Evolutionary conservation across 2,888 invertebrate species (phyloP).

Genomic region (Syritta pipiens): DNA sequence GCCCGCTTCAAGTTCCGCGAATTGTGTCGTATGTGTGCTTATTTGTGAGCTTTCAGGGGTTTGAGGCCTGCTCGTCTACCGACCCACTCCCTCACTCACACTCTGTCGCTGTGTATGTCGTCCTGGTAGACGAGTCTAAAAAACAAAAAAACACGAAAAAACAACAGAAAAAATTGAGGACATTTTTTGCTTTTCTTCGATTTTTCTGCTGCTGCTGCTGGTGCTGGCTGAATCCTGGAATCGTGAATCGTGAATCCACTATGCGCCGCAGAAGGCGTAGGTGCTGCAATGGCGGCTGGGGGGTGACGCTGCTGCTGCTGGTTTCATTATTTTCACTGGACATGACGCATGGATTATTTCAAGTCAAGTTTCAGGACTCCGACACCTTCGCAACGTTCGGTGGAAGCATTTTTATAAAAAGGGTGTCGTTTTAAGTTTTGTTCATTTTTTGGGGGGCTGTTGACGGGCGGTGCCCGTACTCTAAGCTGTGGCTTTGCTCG

Average conservation of each 20-base stretch:
- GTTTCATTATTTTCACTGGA: conserved; percentile 33
- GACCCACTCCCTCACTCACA: too few species aligned
- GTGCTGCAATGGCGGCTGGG: conserved; percentile 17
- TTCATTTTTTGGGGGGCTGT: not conserved
- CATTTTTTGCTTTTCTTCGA: conserved; percentile 20
- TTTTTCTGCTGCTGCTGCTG: conserved; percentile 34
- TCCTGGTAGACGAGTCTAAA: conserved; percentile 48
- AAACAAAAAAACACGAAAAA: conserved; percentile 22
- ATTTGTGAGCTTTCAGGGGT: conserved; percentile 39
- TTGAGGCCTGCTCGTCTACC: too few species aligned
- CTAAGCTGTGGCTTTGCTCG: not conserved
- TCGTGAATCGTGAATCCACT: too few species aligned
- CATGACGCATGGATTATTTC: conserved; percentile 59
- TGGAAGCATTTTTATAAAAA: conserved; percentile 4
- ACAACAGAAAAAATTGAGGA: conserved; percentile 16
- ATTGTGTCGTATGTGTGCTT: conserved; percentile 37
- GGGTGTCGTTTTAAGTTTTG: conserved; percentile 26
- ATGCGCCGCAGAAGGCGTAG: conserved; percentile 41
- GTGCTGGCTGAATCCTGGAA: too few species aligned
- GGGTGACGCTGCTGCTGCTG: conserved; percentile 36
- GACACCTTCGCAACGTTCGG: conserved; percentile 25
- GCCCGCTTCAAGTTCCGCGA: conserved; percentile 46
- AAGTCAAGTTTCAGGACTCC: conserved; percentile 48
- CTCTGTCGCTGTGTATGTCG: too few species aligned
- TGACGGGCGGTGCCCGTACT: conserved; percentile 12